Evolutionary conservation across 2,113 vertebrate genomes (phyloP).

Genomic region (Chlorodrepanis virens): DNA sequence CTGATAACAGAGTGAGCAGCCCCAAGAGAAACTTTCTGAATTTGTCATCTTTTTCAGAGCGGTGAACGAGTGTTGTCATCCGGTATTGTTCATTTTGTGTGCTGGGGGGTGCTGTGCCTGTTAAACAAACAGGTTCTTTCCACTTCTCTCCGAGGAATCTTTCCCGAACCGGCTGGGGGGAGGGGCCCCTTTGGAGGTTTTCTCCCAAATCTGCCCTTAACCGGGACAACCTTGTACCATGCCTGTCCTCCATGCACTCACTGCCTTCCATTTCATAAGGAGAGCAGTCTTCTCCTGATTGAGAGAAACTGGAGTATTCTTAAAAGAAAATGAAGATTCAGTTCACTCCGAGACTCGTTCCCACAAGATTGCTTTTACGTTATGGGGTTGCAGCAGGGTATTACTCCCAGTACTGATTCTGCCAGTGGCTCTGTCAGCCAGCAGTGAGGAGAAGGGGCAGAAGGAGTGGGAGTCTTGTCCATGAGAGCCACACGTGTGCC

Average conservation of each 20-base stretch:
- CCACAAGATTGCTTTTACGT: background rate
- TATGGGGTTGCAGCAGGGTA: background rate
- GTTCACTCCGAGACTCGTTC: background rate
- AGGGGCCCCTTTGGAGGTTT: too few relatives aligned
- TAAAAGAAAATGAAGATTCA: background rate
- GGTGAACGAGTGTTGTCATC: too few relatives aligned
- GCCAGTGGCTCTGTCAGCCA: background rate
- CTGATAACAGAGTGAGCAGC: too few relatives aligned
- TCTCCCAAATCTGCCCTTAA: too few relatives aligned
- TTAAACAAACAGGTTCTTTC: too few relatives aligned
- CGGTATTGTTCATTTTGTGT: too few relatives aligned
- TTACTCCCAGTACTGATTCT: background rate
- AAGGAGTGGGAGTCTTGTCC: background rate
- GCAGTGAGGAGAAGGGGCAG: background rate
- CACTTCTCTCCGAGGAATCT: too few relatives aligned
- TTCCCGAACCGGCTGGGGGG: too few relatives aligned
- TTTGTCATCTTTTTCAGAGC: too few relatives aligned
- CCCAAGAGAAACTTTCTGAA: too few relatives aligned
- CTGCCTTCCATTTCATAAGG: background rate
- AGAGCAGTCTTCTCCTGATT: background rate
- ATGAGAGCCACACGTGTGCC: background rate
- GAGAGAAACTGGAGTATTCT: background rate
- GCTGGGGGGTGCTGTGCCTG: too few relatives aligned
- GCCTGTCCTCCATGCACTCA: background rate
- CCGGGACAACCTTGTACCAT: background rate